Evolutionary conservation across 2,888 invertebrate genomes (phyloP).

Genomic region (Drosophila antonietae): DNA sequence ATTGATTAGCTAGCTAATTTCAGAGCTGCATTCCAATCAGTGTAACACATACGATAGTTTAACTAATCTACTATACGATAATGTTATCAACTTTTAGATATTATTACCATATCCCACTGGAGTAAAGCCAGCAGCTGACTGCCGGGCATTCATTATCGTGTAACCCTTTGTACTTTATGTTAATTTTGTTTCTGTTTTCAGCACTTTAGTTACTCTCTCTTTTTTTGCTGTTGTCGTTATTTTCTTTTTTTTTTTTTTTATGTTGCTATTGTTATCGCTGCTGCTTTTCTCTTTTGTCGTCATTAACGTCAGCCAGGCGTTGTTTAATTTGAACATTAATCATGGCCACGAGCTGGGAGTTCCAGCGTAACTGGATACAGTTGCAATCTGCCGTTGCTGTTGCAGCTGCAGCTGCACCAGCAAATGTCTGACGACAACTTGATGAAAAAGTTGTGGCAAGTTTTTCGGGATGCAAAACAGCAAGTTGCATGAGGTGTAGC

Average conservation of each 20-base stretch:
- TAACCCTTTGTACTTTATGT: conserved; percentile 44
- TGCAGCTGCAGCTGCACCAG: conserved; percentile 7
- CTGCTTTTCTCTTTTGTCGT: conserved; percentile 62
- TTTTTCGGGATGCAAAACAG: conserved; percentile 13
- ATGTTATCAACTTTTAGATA: not conserved
- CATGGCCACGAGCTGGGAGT: conserved; percentile 50
- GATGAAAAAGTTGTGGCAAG: conserved; percentile 56
- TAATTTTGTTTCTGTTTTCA: conserved; percentile 23
- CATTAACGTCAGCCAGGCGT: conserved; percentile 72
- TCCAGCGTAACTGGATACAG: conserved; percentile 45
- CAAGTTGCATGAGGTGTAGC: conserved; percentile 10
- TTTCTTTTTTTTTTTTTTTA: conserved; percentile 18
- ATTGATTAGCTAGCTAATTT: conserved; percentile 38
- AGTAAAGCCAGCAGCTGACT: conserved; percentile 9
- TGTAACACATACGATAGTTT: not conserved
- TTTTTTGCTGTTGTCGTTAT: not conserved
- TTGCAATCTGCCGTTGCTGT: conserved; percentile 15
- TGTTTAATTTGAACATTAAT: conserved; percentile 79
- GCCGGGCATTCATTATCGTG: conserved; percentile 39
- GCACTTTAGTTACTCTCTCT: conserved; percentile 22
- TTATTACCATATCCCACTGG: not conserved
- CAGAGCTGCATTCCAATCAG: conserved; percentile 1
- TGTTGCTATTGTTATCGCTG: conserved; percentile 32
- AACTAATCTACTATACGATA: conserved; percentile 11
- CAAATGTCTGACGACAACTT: conserved; percentile 45